Base-by-base conservation (phyloP, 2,797 vertebrate species). In the Molothrus ater region DNA sequence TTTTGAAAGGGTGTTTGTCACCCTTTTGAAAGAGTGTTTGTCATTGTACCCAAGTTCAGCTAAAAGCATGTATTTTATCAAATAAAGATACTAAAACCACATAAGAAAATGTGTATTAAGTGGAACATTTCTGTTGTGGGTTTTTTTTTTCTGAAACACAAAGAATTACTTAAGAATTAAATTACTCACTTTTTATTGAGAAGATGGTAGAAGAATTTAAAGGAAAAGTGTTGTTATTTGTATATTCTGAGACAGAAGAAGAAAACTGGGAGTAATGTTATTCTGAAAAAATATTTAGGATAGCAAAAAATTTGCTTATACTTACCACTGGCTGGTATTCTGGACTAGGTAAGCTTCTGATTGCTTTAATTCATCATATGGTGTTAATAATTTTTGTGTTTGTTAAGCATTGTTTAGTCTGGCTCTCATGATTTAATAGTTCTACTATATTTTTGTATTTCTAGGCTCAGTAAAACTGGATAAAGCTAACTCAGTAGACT, bases 401-500 rank as follows among this genome's bases (percentile, higher is more conserved):
- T 68, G 24, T 56, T 47, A 59, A 66, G 8, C 13, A 8, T 68
- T 31, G 3, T 53, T 80, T 60, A 34, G 13, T 60, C 13, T 4
- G 2, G 11, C 17, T 90, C 11, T 95, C 24, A 22, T 36, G 6
- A 61, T 65, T 75, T 74, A 26, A 47, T 84, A 31, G 9, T 74
- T 76, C 18, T 66, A 6, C 9, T 71, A 3, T 74, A 5, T 83
- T 22, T 81, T 71, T 48, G 87, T 93, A 68, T 59, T 96, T 94
- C 28, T 96, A 94, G 97, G 97, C 68, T 97, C 99, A 84, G 79
- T 98, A 83, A 99, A 98, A 97, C 97, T 98, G 50, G 98, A 94
- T 92, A 99, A 98, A 90, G 97, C 98, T 36, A 99, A 98, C 97
- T 99, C 99, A 17, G 96, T 98, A 45, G 99, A 99, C 91, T 99